Evolutionary conservation across 1,140 invertebrate genomes (phyloP).

Genomic region (Sinella curviseta): DNA sequence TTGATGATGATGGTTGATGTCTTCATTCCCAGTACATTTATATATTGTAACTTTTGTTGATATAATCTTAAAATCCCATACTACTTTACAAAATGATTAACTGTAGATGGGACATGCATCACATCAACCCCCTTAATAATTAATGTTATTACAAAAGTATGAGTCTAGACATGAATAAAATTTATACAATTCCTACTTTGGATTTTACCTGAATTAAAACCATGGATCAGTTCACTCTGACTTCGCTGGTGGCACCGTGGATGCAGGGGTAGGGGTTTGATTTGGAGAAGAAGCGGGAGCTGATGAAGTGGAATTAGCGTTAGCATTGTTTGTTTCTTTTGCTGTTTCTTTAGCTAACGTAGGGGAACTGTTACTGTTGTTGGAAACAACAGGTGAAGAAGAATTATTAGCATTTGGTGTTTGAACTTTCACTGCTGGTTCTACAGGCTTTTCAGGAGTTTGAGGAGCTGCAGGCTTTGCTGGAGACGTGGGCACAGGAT

Average conservation of each 20-base stretch:
- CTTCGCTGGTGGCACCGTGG: conserved; percentile 21
- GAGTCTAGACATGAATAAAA: conserved; percentile 1
- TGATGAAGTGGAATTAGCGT: neutral
- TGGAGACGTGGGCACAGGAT: neutral
- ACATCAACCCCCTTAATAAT: neutral
- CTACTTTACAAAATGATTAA: conserved; percentile 12
- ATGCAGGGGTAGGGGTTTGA: neutral
- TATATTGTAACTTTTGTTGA: too few relatives aligned
- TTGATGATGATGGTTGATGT: neutral
- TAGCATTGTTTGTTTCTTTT: conserved; percentile 2
- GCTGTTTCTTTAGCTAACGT: neutral
- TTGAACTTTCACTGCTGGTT: conserved; percentile 8
- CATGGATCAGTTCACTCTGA: conserved; percentile 21
- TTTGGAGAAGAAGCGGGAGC: neutral
- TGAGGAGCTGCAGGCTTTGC: conserved; percentile 6
- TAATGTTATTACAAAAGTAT: conserved; percentile 7
- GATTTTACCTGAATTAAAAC: conserved; percentile 16
- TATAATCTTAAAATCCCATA: too few relatives aligned
- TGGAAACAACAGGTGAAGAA: neutral
- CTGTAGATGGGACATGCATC: neutral
- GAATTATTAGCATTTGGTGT: neutral
- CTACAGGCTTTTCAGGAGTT: neutral
- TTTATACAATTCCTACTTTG: conserved; percentile 2
- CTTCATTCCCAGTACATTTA: too few relatives aligned
- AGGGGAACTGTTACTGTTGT: conserved; percentile 23